Conservation (phyloP, 2,888 invertebrate species). For the Ectobius pallidus region DNA sequence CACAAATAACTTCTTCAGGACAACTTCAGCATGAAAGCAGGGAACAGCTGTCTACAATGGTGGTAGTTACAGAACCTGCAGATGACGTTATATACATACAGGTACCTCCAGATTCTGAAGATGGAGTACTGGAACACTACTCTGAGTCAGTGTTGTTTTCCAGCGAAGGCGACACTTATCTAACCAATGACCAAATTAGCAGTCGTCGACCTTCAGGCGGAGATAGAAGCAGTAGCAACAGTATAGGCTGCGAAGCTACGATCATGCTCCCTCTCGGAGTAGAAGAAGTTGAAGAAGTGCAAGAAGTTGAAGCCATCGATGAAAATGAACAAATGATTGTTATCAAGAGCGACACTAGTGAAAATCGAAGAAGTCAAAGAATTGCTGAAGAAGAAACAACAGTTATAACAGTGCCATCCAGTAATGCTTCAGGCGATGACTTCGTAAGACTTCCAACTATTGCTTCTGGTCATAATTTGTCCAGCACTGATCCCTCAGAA, state of each 20-base stretch:
- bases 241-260: background rate
- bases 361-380: too few relatives aligned
- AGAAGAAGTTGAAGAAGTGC: background rate
- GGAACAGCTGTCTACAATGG: too few relatives aligned
- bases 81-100: constrained; percentile 30
- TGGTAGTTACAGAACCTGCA: constrained; percentile 14
- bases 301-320: background rate
- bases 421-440: background rate
- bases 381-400: background rate
- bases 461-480: background rate
- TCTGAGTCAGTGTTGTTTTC: constrained; percentile 5
- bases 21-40: too few relatives aligned
- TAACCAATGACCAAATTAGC: background rate
- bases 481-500: background rate
- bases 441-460: background rate
- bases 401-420: background rate
- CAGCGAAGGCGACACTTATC: background rate
- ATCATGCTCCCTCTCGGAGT: background rate
- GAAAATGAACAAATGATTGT: background rate
- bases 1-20: too few relatives aligned
- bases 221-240: constrained; percentile 10
- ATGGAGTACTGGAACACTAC: background rate
- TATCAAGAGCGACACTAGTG: too few relatives aligned
- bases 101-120: background rate
- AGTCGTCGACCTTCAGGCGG: background rate